Conservation (phyloP, 2,797 vertebrate species). For the Malurus splendens region DNA sequence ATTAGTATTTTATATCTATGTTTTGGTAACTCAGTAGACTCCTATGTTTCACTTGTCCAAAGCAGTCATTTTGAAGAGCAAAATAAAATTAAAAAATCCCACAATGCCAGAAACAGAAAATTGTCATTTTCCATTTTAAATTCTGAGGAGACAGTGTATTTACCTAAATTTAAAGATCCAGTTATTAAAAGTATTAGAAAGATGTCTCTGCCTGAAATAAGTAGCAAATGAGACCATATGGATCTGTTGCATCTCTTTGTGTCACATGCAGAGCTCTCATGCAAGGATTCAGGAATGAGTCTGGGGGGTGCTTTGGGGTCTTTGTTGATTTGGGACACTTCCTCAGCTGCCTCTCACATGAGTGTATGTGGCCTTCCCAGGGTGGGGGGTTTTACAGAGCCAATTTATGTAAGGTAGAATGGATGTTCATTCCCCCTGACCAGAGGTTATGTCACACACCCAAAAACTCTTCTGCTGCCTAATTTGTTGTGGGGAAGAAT, state of each 20-base stretch:
- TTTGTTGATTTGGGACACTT: neutral
- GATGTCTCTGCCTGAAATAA: neutral
- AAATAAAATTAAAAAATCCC: fast-evolving
- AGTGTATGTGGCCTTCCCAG: neutral
- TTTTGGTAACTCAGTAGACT: neutral
- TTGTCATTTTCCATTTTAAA: neutral
- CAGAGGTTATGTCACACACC: neutral
- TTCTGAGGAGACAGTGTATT: neutral
- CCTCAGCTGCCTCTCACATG: neutral
- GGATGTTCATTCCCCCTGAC: neutral
- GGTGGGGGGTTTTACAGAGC: neutral
- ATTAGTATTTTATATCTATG: neutral
- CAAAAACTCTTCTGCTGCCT: neutral
- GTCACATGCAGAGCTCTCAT: fast-evolving
- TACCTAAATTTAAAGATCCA: neutral
- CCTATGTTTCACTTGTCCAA: neutral
- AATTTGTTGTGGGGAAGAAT: fast-evolving
- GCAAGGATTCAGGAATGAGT: neutral
- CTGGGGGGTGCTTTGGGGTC: fast-evolving
- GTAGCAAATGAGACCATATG: neutral
- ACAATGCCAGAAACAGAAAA: neutral
- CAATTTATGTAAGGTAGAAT: neutral
- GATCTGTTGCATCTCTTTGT: too few relatives aligned
- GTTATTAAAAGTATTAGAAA: neutral
- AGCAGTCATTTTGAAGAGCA: neutral